phyloP scores from a whole-genome alignment of 2,888 invertebrate genomes.

The Barypeithes pellucidus region DNA sequence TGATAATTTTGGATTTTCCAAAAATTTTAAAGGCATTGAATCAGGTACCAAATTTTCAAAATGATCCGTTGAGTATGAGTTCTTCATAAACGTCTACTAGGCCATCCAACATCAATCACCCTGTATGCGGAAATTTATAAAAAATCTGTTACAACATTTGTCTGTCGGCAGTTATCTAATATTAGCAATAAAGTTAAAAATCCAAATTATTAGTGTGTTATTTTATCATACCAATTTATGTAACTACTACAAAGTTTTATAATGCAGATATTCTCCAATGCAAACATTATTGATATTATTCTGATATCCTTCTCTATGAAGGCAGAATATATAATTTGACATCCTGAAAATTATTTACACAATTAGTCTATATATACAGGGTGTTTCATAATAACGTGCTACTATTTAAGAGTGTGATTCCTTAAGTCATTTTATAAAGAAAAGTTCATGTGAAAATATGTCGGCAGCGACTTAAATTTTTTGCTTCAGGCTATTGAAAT shows the following conservation, averaged over 20 bases:
- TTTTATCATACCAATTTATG: slow-evolving; percentile 10
- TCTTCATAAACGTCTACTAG: no score
- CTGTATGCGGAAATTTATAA: background rate
- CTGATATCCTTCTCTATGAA: slow-evolving; percentile 27
- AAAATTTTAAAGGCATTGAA: no score
- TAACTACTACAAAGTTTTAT: slow-evolving; percentile 13
- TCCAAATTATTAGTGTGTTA: background rate
- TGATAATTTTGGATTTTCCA: no score
- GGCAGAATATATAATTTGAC: slow-evolving; percentile 38
- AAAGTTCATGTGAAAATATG: no score
- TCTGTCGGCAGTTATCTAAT: background rate
- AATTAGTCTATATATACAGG: background rate
- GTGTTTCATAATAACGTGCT: no score
- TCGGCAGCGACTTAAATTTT: no score
- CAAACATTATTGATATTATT: slow-evolving; percentile 37
- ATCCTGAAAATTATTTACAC: slow-evolving; percentile 30
- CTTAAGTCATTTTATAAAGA: no score
- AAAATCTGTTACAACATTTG: background rate
- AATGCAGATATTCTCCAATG: slow-evolving; percentile 39
- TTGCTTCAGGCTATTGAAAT: no score
- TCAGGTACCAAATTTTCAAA: no score
- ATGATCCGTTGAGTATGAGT: no score
- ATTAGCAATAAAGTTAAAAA: background rate
- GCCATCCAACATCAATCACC: no score
- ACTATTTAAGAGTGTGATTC: no score